Evolutionary conservation across 1,140 invertebrate species (phyloP).

Genomic region (Camponotus pennsylvanicus): DNA sequence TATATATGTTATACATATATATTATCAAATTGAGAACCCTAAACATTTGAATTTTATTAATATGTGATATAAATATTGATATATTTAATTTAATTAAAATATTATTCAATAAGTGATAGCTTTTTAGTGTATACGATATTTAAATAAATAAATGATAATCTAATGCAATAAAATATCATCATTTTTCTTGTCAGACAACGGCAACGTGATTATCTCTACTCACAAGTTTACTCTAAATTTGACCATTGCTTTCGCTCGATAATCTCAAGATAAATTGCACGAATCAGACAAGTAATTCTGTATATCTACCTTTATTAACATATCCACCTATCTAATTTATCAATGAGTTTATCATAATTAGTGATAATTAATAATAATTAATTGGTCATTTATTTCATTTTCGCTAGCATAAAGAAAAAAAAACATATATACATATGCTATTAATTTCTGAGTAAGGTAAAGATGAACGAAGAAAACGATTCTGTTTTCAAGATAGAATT

Average conservation of each 20-base stretch:
- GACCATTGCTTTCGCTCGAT: neutral
- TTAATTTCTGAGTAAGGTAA: neutral
- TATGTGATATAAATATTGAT: too few relatives aligned
- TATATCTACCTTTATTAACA: neutral
- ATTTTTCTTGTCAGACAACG: slow-evolving; percentile 8
- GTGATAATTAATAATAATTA: neutral
- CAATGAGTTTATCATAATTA: neutral
- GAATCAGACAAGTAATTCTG: neutral
- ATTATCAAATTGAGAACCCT: too few relatives aligned
- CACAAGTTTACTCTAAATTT: slow-evolving; percentile 21
- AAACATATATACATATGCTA: neutral
- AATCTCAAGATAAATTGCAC: neutral
- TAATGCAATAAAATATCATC: neutral
- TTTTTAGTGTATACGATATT: neutral
- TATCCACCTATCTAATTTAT: neutral
- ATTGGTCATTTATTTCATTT: neutral
- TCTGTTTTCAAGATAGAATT: neutral
- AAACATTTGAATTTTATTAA: too few relatives aligned
- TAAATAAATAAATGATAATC: neutral
- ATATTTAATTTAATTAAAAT: too few relatives aligned
- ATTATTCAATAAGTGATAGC: neutral
- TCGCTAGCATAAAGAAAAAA: neutral
- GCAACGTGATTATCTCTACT: slow-evolving; percentile 12
- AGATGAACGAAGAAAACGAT: neutral
- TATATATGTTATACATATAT: too few relatives aligned